Evolutionary conservation across 2,888 invertebrate species (phyloP).

Genomic region (Bombylius major): DNA sequence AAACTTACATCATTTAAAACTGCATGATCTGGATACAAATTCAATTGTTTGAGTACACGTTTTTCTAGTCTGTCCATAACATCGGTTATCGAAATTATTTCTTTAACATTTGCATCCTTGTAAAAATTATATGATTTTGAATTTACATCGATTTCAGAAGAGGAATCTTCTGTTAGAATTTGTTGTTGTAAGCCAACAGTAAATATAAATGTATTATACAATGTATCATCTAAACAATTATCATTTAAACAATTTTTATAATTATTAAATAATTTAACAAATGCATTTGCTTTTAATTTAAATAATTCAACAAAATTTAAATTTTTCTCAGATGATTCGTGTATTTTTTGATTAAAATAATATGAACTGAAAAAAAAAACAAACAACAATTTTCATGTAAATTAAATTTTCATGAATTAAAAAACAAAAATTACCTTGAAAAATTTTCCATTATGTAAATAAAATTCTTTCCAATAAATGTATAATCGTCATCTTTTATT

Average conservation of each 20-base stretch:
- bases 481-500: slow-evolving; percentile 27
- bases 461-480: slow-evolving; percentile 28
- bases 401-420: background rate
- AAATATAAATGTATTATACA: slow-evolving; percentile 27
- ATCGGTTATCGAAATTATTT: slow-evolving; percentile 59
- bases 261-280: slow-evolving; percentile 25
- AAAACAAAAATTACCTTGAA: slow-evolving; percentile 17
- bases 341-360: slow-evolving; percentile 19
- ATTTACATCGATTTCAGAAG: slow-evolving; percentile 2
- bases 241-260: slow-evolving; percentile 25
- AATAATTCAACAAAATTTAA: slow-evolving; percentile 24
- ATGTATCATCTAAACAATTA: slow-evolving; percentile 22
- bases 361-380: slow-evolving; percentile 16
- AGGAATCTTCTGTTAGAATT: slow-evolving; percentile 21
- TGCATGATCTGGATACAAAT: slow-evolving; percentile 85
- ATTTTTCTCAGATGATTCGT: background rate
- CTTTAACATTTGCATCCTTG: slow-evolving; percentile 65
- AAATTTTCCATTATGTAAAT: slow-evolving; percentile 26
- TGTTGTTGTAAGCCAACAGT: slow-evolving; percentile 29
- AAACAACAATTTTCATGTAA: background rate
- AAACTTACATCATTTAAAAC: slow-evolving; percentile 58
- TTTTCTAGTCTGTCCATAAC: slow-evolving; percentile 52
- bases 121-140: slow-evolving; percentile 56
- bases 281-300: slow-evolving; percentile 26
- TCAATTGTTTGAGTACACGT: slow-evolving; percentile 49